phyloP scores from a whole-genome alignment of 2,113 vertebrate species.

The Leptobrachium leishanense region DNA sequence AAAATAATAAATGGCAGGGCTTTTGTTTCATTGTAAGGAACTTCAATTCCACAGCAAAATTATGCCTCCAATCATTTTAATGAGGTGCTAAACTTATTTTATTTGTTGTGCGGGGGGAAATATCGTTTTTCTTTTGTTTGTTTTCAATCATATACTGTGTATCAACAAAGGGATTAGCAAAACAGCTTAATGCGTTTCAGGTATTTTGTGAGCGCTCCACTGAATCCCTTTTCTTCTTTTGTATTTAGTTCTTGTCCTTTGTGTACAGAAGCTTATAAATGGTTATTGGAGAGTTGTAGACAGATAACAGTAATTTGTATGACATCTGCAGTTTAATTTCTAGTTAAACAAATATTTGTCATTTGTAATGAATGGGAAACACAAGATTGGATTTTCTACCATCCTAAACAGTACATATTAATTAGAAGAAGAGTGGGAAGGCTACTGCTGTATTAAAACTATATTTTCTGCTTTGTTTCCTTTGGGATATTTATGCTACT shows the following conservation, averaged over 20 bases:
- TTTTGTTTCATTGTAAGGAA: not conserved
- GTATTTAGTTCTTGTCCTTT: not conserved
- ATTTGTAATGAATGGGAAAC: constrained; percentile 36
- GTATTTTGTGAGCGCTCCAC: not conserved
- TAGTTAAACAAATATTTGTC: constrained; percentile 47
- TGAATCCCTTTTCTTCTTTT: not conserved
- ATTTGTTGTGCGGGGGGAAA: not conserved
- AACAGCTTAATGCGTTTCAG: not conserved
- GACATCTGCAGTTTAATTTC: constrained; percentile 38
- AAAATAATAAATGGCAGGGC: not conserved
- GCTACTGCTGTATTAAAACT: not conserved
- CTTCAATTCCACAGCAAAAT: not conserved
- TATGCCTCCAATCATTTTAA: not conserved
- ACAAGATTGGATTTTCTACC: constrained; percentile 22
- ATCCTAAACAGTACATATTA: constrained; percentile 3
- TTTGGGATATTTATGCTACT: not conserved
- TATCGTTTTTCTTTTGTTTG: not conserved
- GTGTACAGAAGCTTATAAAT: constrained; percentile 17
- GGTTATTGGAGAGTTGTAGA: not conserved
- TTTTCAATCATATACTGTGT: not conserved
- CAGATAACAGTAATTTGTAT: constrained; percentile 38
- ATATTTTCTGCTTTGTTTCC: not conserved
- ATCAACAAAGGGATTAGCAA: not conserved
- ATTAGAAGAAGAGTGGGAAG: constrained; percentile 1
- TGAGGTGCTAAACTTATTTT: not conserved